Base-by-base conservation (phyloP, 2,113 vertebrate genomes). In the Hippopotamus amphibius region DNA sequence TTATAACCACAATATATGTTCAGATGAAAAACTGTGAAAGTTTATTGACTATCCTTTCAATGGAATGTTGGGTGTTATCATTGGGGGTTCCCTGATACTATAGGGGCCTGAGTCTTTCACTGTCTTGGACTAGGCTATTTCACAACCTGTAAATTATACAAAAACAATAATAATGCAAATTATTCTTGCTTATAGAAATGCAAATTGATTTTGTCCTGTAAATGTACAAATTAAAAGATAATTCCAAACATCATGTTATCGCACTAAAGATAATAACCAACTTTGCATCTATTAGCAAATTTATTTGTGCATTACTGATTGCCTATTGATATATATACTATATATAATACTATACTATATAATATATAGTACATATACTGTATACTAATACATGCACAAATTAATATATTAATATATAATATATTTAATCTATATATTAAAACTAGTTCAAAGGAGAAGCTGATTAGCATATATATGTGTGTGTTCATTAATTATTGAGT, bases 281-380 rank as follows among this genome's bases (percentile, higher is more conserved):
- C 19, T 82, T 76, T 86, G 33, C 11, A 59, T 59, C 55, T 61
- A 63, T 26, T 94, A 76, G 19, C 66, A 46, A 53, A 81, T 83
- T 65, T 88, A 65, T 65, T 89, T 89, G 63, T 93, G 15, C 65
- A 59, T 79, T 93, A 72, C 16, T 72, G 55, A 80, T 50, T 92
- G 61, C 19, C 50, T 37, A 24, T 15, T 37, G 37, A 80, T 53
- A 65, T 65, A 65, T 6, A 30, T 13, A 16, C 55, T 30, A 28
- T 65, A 65, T 65, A 30, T 65, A 30, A 28, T 65, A 65, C 48
- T 55, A 37, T 79, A 55, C 3, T n/a, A 2, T 30, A 76, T 76
- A 63, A 33, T 68, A n/a, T 17, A 68, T 68, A 6, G 28, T 30
- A 68, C n/a, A 19, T 50, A 50, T 79, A 71, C 68, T 71, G 22